phyloP scores from a whole-genome alignment of 2,797 vertebrate genomes.

The Microctenopoma steveboyesi region DNA sequence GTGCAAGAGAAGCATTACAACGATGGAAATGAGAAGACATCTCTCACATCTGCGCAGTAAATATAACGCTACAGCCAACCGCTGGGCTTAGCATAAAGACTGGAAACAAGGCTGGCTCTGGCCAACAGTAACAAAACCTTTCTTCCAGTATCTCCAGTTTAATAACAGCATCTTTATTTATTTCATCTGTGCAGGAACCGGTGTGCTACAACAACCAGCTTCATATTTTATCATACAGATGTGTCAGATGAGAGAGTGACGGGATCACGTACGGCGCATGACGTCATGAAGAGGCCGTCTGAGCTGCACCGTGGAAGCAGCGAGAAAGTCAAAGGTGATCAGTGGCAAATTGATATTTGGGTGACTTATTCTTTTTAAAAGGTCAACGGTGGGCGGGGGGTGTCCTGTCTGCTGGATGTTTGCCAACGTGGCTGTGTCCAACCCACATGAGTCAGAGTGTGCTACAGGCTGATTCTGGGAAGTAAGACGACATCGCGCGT shows the following conservation, averaged over 20 bases:
- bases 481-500: slow-evolving; percentile 61
- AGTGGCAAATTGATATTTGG: slow-evolving; percentile 47
- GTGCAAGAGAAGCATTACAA: not conserved
- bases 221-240: not conserved
- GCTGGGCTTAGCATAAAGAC: not conserved
- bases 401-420: slow-evolving; percentile 54
- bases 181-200: not conserved
- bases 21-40: not conserved
- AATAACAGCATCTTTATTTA: not conserved
- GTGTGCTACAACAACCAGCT: too few relatives aligned
- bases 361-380: slow-evolving; percentile 64
- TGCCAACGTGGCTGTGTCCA: slow-evolving; percentile 40
- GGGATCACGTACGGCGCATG: slow-evolving; percentile 18
- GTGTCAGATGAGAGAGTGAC: not conserved
- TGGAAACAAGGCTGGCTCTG: not conserved
- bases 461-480: slow-evolving; percentile 72
- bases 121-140: not conserved
- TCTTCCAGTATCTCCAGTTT: not conserved
- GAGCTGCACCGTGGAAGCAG: not conserved
- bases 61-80: not conserved
- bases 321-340: slow-evolving; percentile 60
- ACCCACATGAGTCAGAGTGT: slow-evolving; percentile 71
- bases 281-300: slow-evolving; percentile 18
- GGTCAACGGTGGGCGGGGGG: slow-evolving; percentile 55
- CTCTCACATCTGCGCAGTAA: not conserved